Conservation (phyloP, 2,113 vertebrate genomes). For the Rhinichthys klamathensis region DNA sequence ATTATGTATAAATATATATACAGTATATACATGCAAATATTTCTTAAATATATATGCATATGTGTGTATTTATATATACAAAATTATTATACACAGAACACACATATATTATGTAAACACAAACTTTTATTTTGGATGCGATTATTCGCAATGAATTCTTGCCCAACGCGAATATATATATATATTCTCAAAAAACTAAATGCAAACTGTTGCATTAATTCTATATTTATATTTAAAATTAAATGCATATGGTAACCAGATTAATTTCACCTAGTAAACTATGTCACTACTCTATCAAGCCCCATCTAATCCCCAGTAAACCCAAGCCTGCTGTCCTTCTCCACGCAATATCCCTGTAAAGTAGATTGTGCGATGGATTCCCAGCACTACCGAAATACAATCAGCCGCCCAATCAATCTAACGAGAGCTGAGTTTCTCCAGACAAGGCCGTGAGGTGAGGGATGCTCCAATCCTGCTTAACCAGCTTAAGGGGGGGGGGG, state of each 20-base stretch:
- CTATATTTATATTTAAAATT: too few species aligned
- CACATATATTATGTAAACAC: too few species aligned
- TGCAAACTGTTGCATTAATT: too few species aligned
- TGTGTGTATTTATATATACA: too few species aligned
- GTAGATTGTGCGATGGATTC: slow-evolving; percentile 15
- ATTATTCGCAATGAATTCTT: too few species aligned
- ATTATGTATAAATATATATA: too few species aligned
- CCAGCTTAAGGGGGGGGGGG: slow-evolving; percentile 43
- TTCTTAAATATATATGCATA: too few species aligned
- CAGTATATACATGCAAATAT: too few species aligned
- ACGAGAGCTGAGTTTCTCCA: slow-evolving; percentile 8
- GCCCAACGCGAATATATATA: too few species aligned
- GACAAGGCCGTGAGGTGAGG: slow-evolving; percentile 22
- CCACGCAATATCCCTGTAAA: slow-evolving; percentile 18
- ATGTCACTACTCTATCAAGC: neutral
- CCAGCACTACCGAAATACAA: neutral
- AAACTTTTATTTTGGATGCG: too few species aligned
- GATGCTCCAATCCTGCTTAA: slow-evolving; percentile 51
- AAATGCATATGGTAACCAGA: neutral
- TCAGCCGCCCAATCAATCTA: neutral
- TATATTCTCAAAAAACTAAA: too few species aligned
- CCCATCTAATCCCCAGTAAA: slow-evolving; percentile 34
- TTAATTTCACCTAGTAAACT: neutral
- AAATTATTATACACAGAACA: too few species aligned
- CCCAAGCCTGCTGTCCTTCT: slow-evolving; percentile 14